Base-by-base conservation (phyloP, 2,113 vertebrate genomes). In the Anoplopoma fimbria region DNA sequence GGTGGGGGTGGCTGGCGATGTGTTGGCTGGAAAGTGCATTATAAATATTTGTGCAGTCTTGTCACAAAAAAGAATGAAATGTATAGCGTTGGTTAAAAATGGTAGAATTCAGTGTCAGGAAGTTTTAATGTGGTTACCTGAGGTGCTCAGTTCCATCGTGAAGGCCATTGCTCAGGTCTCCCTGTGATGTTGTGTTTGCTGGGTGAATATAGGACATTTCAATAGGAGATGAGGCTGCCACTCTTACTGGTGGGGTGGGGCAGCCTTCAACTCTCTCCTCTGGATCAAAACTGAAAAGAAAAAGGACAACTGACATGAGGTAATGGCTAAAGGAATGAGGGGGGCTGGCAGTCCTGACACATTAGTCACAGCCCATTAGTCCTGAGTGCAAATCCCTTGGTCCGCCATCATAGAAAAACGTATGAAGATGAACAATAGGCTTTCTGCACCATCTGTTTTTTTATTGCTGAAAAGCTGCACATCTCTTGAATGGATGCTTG, bases 171-270 rank as follows among this genome's bases (percentile, higher is more conserved):
- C 95, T 96, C 67, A 96, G 86, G 94, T 96, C 95, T 29, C 95
- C 97, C 79, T 97, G 97, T 0, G 96, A 95, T 36, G 96, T 93
- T 13, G 96, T 95, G 85, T 95, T 95, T 27, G 96, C 95, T 69
- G 96, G 96, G 81, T 97, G 96, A 88, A 96, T 96, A 6, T 96
- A 97, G 84, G 97, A 96, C 72, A 96, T 95, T 4, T 96, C 96
- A 1, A 96, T 90, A 31, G 97, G 96, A 33, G 96, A 97, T 9
- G 96, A 97, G 45, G 96, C 95, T 29, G 96, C 95, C 55, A 97
- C 97, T 85, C 97, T 94, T 1, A 97, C 93, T 3, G 97, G 97
- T 23, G 97, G 97, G 4, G 96, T 97, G 61, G 97, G 97, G 55
- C 97, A 97, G 87, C 95, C 92, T 55, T 97, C 97, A 80, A 93